A percentile compares a stretch with the other conserved stretches of the same genome.
These are phyloP conservation scores for Anseranas semipalmata DNA, from an alignment of 2,113 vertebrate genomes.

Conservation along the genomic window DNA sequence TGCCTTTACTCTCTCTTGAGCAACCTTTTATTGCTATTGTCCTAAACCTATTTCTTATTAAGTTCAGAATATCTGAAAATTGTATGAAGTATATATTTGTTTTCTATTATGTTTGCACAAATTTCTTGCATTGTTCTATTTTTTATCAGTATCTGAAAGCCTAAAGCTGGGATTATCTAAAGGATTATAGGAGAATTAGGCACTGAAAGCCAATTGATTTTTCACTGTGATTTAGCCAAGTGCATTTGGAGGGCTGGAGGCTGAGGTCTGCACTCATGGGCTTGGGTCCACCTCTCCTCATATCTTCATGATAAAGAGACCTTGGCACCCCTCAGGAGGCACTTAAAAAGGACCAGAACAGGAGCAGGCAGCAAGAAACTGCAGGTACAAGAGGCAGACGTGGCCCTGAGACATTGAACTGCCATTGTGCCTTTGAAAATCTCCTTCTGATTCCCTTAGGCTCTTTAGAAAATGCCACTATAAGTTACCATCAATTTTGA, in stretches of 20 bases:
- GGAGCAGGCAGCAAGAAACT: not conserved
- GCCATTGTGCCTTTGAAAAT: slow-evolving; percentile 28
- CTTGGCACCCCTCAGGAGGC: not conserved
- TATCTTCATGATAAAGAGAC: not conserved
- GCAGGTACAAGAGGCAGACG: not conserved
- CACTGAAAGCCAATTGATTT: slow-evolving; percentile 57
- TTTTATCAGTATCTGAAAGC: slow-evolving; percentile 3
- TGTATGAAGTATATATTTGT: not conserved
- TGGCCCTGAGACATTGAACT: slow-evolving; percentile 31
- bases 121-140: not conserved
- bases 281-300: not conserved
- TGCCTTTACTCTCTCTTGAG: slow-evolving; percentile 58
- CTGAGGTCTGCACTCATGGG: not conserved
- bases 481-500: slow-evolving; percentile 54
- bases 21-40: slow-evolving; percentile 61
- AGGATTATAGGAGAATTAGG: slow-evolving; percentile 60
- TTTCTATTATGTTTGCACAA: not conserved
- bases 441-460: slow-evolving; percentile 31
- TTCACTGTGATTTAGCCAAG: slow-evolving; percentile 35
- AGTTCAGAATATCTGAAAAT: slow-evolving; percentile 27
- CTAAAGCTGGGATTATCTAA: slow-evolving; percentile 54
- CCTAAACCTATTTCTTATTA: slow-evolving; percentile 3
- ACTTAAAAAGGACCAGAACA: not conserved
- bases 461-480: slow-evolving; percentile 49
- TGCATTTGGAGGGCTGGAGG: not conserved